Conservation (phyloP, 2,888 invertebrate species). For the Sesia apiformis region DNA sequence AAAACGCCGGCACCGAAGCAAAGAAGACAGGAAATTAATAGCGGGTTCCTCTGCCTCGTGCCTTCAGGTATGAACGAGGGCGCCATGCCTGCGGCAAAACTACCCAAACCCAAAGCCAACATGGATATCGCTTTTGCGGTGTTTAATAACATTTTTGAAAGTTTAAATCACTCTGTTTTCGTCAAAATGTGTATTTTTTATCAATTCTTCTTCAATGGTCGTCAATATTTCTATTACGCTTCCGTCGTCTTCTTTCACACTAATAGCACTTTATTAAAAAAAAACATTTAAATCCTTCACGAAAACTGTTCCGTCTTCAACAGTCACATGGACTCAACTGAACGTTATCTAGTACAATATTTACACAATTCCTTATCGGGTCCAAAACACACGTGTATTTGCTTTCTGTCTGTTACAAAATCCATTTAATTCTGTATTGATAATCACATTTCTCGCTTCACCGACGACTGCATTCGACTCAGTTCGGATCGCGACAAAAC, state of each 20-base stretch:
- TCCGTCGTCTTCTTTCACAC: not conserved
- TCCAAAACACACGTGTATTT: not conserved
- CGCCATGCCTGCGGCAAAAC: constrained; percentile 80
- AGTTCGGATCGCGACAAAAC: too few species aligned
- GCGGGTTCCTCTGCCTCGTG: constrained; percentile 73
- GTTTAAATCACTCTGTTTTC: not conserved
- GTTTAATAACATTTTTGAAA: constrained; percentile 52
- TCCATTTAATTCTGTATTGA: too few species aligned
- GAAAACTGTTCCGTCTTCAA: too few species aligned
- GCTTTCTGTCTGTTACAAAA: not conserved
- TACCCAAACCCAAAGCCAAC: constrained; percentile 78
- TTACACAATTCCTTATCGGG: not conserved
- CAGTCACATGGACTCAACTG: too few species aligned
- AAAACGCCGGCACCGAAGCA: constrained; percentile 89
- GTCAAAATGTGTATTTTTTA: not conserved
- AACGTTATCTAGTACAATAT: not conserved
- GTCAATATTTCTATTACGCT: not conserved
- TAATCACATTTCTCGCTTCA: too few species aligned
- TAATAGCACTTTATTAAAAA: not conserved
- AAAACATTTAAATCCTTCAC: not conserved
- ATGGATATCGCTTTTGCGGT: constrained; percentile 80
- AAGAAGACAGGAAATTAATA: constrained; percentile 79
- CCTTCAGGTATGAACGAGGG: constrained; percentile 78
- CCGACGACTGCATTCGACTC: too few species aligned
- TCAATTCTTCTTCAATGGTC: not conserved